phyloP scores from a whole-genome alignment of 2,797 vertebrate genomes.

The Galaxias olidus region DNA sequence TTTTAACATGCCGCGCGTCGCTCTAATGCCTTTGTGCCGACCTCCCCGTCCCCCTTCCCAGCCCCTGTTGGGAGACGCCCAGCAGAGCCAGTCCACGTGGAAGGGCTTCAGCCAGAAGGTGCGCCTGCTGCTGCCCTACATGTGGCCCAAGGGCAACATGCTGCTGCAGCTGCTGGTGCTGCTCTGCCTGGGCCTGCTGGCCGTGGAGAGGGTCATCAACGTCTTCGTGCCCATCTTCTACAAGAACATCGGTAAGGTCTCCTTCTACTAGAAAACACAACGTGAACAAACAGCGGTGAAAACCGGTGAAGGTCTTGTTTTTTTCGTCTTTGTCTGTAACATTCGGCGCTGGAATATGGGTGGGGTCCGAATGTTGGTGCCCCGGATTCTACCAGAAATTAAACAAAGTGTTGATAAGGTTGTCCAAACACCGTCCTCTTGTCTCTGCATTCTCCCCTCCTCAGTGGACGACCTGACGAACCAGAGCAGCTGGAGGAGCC shows the following conservation, averaged over 20 bases:
- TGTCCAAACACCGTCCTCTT: background rate
- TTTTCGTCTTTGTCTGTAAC: no score
- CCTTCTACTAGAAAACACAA: background rate
- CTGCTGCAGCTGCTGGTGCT: constrained; percentile 86
- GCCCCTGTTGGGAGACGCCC: constrained; percentile 69
- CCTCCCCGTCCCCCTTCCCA: constrained; percentile 37
- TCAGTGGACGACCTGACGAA: constrained; percentile 86
- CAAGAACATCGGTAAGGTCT: constrained; percentile 86
- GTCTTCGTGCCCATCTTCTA: constrained; percentile 94
- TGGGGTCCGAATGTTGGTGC: background rate
- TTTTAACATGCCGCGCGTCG: no score
- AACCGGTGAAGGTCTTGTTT: background rate
- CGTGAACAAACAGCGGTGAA: background rate
- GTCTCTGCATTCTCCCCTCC: constrained; percentile 6
- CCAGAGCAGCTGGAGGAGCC: constrained; percentile 75
- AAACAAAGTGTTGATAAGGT: no score
- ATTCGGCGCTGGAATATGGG: background rate
- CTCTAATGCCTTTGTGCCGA: no score
- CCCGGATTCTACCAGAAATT: no score
- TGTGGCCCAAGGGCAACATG: constrained; percentile 85
- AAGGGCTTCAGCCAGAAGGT: constrained; percentile 83
- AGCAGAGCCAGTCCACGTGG: constrained; percentile 84
- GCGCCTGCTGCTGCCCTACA: constrained; percentile 83
- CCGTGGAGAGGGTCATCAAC: constrained; percentile 86
- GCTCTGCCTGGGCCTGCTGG: constrained; percentile 87